Evolutionary conservation across 2,113 vertebrate species (phyloP).

Genomic region (Copsychus sechellarum): DNA sequence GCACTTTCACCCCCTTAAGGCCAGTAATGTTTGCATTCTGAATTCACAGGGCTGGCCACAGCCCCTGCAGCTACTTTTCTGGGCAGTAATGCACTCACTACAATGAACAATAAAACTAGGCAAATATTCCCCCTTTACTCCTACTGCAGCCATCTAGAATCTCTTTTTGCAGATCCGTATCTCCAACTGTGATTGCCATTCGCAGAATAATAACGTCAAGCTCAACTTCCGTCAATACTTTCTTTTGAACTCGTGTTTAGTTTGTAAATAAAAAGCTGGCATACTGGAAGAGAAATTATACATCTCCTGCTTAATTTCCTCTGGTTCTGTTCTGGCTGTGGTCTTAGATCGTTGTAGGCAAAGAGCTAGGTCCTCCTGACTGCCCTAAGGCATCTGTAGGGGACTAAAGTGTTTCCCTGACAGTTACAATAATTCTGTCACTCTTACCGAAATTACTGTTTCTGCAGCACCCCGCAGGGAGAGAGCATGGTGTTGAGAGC

Average conservation of each 20-base stretch:
- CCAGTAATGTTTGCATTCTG: not conserved
- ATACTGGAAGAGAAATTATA: not conserved
- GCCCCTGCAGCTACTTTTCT: not conserved
- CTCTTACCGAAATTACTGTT: slow-evolving; percentile 10
- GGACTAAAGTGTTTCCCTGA: not conserved
- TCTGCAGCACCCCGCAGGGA: not conserved
- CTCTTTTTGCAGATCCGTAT: not conserved
- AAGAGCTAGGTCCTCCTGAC: not conserved
- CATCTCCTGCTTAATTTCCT: not conserved
- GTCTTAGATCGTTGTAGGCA: not conserved
- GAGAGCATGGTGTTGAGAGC: not conserved
- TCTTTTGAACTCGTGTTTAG: not conserved
- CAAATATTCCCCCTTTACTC: not conserved
- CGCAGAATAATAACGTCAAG: not conserved
- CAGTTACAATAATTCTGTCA: not conserved
- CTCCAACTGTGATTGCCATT: not conserved
- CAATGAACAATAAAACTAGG: not conserved
- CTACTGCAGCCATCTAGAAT: not conserved
- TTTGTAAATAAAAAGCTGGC: not conserved
- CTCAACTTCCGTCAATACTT: not conserved
- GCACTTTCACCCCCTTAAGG: not conserved
- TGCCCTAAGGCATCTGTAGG: not conserved
- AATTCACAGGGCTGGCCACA: not conserved
- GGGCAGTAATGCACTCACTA: not conserved
- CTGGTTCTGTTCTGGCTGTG: not conserved